Evolutionary conservation across 1,140 invertebrate genomes (phyloP).

Genomic region (Drosophila baimaii): DNA sequence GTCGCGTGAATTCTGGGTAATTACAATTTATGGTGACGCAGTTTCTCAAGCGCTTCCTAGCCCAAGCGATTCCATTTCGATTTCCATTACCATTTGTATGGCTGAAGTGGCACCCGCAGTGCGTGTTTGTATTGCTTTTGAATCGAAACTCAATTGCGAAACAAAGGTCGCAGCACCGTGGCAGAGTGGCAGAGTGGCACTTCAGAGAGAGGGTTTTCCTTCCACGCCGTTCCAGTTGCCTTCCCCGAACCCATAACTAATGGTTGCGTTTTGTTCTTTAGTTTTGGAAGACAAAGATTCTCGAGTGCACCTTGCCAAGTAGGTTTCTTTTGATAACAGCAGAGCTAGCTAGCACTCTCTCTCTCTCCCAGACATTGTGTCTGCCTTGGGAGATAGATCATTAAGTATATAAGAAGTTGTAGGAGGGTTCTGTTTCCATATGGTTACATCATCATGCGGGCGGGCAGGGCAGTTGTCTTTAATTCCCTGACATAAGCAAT

Average conservation of each 20-base stretch:
- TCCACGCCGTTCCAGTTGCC: slow-evolving; percentile 56
- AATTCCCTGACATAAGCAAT: slow-evolving; percentile 62
- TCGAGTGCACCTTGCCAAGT: slow-evolving; percentile 57
- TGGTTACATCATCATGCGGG: slow-evolving; percentile 57
- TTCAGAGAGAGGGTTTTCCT: slow-evolving; percentile 33
- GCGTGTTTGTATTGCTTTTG: slow-evolving; percentile 80
- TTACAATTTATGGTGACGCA: slow-evolving; percentile 71
- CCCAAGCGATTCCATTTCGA: slow-evolving; percentile 25
- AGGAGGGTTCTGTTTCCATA: slow-evolving; percentile 10
- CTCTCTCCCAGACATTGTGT: slow-evolving; percentile 32
- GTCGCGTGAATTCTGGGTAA: slow-evolving; percentile 78
- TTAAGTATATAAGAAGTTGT: slow-evolving; percentile 12
- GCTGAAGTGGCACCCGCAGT: slow-evolving; percentile 76
- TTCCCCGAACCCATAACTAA: slow-evolving; percentile 75
- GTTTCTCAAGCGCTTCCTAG: slow-evolving; percentile 41
- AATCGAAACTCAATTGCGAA: slow-evolving; percentile 79
- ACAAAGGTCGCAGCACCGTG: slow-evolving; percentile 67
- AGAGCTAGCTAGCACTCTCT: too few relatives aligned
- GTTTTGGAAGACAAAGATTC: slow-evolving; percentile 15
- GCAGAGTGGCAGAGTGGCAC: slow-evolving; percentile 25
- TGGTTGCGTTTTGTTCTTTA: slow-evolving; percentile 38
- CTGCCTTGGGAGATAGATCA: slow-evolving; percentile 26
- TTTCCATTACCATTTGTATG: slow-evolving; percentile 28
- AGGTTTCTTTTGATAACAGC: slow-evolving; percentile 18
- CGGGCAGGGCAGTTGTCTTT: slow-evolving; percentile 47